phyloP scores from a whole-genome alignment of 2,113 vertebrate genomes.

The Toxotes chatareus region DNA sequence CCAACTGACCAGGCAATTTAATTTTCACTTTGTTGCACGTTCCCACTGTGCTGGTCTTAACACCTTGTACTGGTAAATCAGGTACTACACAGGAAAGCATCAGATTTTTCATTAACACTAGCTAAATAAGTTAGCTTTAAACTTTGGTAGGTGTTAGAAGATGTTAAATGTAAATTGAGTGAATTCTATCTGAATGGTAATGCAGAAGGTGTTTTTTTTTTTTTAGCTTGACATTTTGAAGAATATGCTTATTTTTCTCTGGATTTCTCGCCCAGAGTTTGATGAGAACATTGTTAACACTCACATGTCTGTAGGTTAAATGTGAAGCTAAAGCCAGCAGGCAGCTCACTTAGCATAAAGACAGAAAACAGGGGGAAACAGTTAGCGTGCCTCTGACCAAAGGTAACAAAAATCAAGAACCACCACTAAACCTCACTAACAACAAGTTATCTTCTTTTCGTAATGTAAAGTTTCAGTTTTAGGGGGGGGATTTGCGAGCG shows the following conservation, averaged over 20 bases:
- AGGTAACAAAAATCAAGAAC: background rate
- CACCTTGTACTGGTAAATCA: background rate
- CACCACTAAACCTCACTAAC: background rate
- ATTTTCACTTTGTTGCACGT: constrained; percentile 17
- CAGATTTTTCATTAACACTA: constrained; percentile 14
- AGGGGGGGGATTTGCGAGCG: no score
- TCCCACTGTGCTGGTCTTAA: background rate
- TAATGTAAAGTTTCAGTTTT: no score
- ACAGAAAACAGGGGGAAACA: background rate
- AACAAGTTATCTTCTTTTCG: background rate
- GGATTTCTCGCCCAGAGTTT: background rate
- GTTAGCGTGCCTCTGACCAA: background rate
- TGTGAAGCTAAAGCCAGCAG: background rate
- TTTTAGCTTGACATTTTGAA: background rate
- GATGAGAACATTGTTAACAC: background rate
- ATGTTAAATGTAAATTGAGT: constrained; percentile 7
- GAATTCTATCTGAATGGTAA: background rate
- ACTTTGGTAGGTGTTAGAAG: background rate
- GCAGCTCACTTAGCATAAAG: background rate
- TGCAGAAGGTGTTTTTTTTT: background rate
- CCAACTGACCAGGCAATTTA: constrained; percentile 6
- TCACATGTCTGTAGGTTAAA: background rate
- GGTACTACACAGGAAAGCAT: background rate
- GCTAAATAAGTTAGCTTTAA: background rate
- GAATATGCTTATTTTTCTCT: background rate